Conservation (phyloP, 2,113 vertebrate genomes). For the Aptenodytes forsteri region DNA sequence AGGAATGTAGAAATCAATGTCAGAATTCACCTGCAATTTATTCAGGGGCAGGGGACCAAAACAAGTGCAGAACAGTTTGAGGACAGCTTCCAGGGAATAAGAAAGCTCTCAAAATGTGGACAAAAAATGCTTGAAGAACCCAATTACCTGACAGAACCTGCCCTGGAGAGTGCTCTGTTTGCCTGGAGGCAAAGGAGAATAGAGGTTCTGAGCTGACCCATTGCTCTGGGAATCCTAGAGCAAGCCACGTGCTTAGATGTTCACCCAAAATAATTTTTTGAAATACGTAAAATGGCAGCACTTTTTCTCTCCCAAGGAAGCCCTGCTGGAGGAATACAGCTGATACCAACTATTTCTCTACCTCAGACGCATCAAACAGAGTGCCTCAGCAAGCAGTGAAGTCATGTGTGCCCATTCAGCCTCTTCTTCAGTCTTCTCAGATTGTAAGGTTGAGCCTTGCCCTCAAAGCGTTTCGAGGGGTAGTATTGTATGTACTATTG, state of each 20-base stretch:
- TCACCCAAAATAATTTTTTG: not conserved
- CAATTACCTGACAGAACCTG: not conserved
- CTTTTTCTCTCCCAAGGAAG: not conserved
- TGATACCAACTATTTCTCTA: not conserved
- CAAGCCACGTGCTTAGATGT: not conserved
- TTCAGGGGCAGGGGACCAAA: not conserved
- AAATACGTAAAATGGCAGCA: not conserved
- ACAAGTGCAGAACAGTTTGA: not conserved
- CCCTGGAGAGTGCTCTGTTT: not conserved
- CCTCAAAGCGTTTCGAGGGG: not conserved
- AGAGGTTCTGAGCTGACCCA: not conserved
- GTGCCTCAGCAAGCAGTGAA: not conserved
- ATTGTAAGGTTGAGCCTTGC: not conserved
- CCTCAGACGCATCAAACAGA: not conserved
- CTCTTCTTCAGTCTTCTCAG: not conserved
- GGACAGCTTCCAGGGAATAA: not conserved
- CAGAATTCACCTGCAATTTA: not conserved
- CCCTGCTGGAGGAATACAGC: not conserved
- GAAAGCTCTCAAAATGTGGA: not conserved
- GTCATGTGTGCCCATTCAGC: accelerated
- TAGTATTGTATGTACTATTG: too few relatives aligned
- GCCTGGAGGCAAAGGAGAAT: not conserved
- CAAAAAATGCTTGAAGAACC: not conserved
- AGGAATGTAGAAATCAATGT: conserved; percentile 1
- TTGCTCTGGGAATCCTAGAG: not conserved